Evolutionary conservation across 2,888 invertebrate genomes (phyloP), one percentile per base, ranked within the genome.

Genomic region (Acleris holmiana): DNA sequence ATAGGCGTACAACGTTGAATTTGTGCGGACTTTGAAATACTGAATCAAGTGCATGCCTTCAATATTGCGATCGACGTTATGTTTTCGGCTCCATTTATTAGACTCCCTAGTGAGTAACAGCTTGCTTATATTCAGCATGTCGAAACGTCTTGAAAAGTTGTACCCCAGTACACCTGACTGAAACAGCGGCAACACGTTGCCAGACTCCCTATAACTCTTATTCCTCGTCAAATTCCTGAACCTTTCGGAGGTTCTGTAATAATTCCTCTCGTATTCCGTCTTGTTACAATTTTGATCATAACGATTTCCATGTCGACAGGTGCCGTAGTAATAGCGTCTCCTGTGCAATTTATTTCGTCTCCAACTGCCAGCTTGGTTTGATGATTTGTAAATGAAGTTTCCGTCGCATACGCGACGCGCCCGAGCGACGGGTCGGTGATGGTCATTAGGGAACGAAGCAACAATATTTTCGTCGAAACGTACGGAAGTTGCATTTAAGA

Each of bases 391-490:
- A 4, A 70, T 61, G 64, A 90, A 89, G 68, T 88, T 90, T 0
- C 53, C 65, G 29, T 82, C 78, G 58, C 90, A 90, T 2, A 90
- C 44, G 10, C 75, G 75, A 0, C 75, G 35, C 1, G 49, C 19
- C 6, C 70, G 51, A 8, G 29, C 51, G n/a, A n/a, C 63, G 3
- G 54, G 46, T 7, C 29, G 57, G 8, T 68, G 29, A 25, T 61
- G 51, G 2, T 60, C n/a, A 29, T 73, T 69, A 0, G 85, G 79
- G 61, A 83, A 87, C 1, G 79, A 80, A 4, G 85, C 81, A 2
- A 88, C 71, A 6, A 91, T 75, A 53, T 87, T 88, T 70, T 91
- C 89, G 68, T 92, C 90, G 62, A 89, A 92, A 0, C 89, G 79
- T 21, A 91, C 71, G 0, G 83, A 77, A 0, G 88, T 86, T 10